Conservation (phyloP, 2,113 vertebrate genomes). For the Oryzias curvinotus region DNA sequence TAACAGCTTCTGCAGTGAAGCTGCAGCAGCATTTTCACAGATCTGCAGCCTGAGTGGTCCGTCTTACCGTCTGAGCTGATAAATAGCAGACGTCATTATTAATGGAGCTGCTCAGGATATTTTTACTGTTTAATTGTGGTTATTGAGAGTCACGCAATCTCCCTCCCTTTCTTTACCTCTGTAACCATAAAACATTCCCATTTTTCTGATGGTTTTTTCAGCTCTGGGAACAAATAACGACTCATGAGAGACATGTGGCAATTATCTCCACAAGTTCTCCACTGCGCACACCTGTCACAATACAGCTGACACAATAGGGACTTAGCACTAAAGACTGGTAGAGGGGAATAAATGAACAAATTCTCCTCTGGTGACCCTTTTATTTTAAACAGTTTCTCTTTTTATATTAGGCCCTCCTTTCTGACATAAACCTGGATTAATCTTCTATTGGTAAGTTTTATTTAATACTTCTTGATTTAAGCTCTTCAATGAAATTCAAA, state of each 20-base stretch:
- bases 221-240: conserved; percentile 61
- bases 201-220: conserved; percentile 42
- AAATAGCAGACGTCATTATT: conserved; percentile 2
- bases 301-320: conserved; percentile 46
- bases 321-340: conserved; percentile 51
- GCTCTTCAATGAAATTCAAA: no score
- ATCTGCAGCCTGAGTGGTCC: neutral
- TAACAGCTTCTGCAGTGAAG: conserved; percentile 45
- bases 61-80: neutral
- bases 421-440: conserved; percentile 3
- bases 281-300: conserved; percentile 74
- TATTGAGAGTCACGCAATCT: neutral
- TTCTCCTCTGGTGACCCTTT: conserved; percentile 58
- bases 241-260: conserved; percentile 59
- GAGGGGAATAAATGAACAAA: conserved; percentile 45
- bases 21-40: conserved; percentile 29
- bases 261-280: conserved; percentile 61
- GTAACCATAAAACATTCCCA: conserved; percentile 17
- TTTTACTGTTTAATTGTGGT: conserved; percentile 19
- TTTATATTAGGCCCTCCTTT: conserved; percentile 59
- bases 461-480: no score
- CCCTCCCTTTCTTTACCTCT: neutral
- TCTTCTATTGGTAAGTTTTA: neutral
- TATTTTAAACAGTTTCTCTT: conserved; percentile 52
- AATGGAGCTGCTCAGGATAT: conserved; percentile 17